Evolutionary conservation across 2,113 vertebrate species (phyloP).

Genomic region (Amazona vittata): DNA sequence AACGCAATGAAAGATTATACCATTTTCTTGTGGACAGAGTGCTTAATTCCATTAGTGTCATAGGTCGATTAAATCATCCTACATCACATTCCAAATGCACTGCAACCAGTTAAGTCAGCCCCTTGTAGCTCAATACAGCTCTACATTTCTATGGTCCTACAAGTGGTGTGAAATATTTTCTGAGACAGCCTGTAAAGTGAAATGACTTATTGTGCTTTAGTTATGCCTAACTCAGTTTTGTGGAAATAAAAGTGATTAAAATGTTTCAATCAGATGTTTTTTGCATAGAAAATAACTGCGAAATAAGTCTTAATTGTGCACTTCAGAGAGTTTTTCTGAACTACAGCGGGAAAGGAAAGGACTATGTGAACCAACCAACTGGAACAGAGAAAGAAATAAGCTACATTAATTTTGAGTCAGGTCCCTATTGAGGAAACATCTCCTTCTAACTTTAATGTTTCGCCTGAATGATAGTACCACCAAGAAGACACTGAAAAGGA

Average conservation of each 20-base stretch:
- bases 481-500: conserved; percentile 6
- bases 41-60: conserved; percentile 66
- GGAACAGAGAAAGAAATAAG: conserved; percentile 63
- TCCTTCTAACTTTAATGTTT: conserved; percentile 51
- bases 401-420: conserved; percentile 57
- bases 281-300: neutral
- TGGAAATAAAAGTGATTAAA: conserved; percentile 49
- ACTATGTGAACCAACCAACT: conserved; percentile 22
- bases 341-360: conserved; percentile 26
- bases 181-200: conserved; percentile 23
- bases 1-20: conserved; percentile 43
- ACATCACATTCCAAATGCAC: conserved; percentile 59
- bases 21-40: conserved; percentile 63
- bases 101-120: conserved; percentile 68
- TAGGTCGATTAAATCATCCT: conserved; percentile 68
- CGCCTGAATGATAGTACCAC: conserved; percentile 39
- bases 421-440: conserved; percentile 23
- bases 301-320: conserved; percentile 38
- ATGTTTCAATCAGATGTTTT: neutral
- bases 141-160: conserved; percentile 58
- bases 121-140: conserved; percentile 45
- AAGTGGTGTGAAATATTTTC: conserved; percentile 58
- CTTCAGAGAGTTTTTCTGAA: conserved; percentile 13
- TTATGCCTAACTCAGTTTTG: conserved; percentile 28
- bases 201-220: conserved; percentile 28